Evolutionary conservation across 2,113 vertebrate genomes (phyloP).

Genomic region (Cacatua alba): DNA sequence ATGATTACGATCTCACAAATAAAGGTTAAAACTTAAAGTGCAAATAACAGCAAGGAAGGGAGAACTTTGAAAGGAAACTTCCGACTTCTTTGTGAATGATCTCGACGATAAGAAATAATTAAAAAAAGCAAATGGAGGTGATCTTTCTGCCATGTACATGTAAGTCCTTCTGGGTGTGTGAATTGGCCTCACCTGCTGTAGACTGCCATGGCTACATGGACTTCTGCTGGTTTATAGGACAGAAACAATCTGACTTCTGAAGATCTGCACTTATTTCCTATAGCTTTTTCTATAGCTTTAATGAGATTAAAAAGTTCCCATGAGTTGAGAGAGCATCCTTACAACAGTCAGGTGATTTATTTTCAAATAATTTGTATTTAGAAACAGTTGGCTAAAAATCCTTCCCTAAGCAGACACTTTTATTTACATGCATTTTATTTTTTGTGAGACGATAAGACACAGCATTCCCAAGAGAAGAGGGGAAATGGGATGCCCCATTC

Average conservation of each 20-base stretch:
- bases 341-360: not conserved
- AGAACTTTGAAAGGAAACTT: not conserved
- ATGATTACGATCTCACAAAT: not conserved
- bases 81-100: not conserved
- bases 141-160: not conserved
- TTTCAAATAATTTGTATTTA: not conserved
- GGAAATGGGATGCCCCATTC: accelerated
- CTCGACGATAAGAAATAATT: not conserved
- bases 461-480: not conserved
- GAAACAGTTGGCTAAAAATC: not conserved
- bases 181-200: not conserved
- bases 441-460: not conserved
- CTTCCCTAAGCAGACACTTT: not conserved
- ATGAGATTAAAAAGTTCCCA: not conserved
- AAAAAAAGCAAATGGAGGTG: not conserved
- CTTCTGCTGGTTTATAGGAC: not conserved
- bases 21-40: not conserved
- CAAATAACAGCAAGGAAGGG: not conserved
- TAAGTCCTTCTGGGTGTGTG: not conserved
- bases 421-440: accelerated
- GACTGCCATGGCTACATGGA: not conserved
- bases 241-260: not conserved
- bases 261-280: not conserved
- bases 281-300: not conserved
- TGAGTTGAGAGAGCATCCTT: not conserved